phyloP scores from a whole-genome alignment of 37 sponge, comb jelly and placozoan species.

The Cliona cf. orientalis region DNA sequence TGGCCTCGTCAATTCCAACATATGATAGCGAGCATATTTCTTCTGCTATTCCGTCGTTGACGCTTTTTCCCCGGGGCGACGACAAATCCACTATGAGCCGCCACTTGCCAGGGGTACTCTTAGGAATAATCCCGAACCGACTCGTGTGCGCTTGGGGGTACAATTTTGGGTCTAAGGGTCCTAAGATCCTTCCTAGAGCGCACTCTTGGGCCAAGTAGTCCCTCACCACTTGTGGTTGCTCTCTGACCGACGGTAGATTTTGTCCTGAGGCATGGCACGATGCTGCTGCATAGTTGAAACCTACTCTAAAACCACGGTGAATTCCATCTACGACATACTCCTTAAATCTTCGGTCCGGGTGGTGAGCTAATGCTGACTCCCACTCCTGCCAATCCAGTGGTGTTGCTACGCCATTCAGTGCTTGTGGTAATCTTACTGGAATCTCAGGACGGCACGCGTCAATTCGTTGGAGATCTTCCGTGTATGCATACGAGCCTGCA shows the following conservation, averaged over 20 bases:
- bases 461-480: too few relatives aligned
- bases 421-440: too few relatives aligned
- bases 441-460: too few relatives aligned
- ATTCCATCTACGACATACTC: background rate
- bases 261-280: background rate
- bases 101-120: background rate
- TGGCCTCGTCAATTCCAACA: too few relatives aligned
- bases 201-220: background rate
- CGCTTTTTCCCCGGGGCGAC: background rate
- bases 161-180: too few relatives aligned
- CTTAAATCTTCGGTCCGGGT: background rate
- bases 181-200: background rate
- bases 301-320: background rate
- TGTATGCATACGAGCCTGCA: too few relatives aligned
- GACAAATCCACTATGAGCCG: conserved; percentile 13
- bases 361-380: too few relatives aligned
- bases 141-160: background rate
- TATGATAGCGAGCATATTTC: too few relatives aligned
- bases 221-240: background rate
- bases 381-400: too few relatives aligned
- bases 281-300: background rate
- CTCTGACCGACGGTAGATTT: background rate
- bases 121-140: conserved; percentile 3
- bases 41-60: too few relatives aligned
- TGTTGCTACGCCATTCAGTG: too few relatives aligned